Base-by-base conservation (phyloP, 1,140 invertebrate genomes). In the Lucilia sericata region DNA sequence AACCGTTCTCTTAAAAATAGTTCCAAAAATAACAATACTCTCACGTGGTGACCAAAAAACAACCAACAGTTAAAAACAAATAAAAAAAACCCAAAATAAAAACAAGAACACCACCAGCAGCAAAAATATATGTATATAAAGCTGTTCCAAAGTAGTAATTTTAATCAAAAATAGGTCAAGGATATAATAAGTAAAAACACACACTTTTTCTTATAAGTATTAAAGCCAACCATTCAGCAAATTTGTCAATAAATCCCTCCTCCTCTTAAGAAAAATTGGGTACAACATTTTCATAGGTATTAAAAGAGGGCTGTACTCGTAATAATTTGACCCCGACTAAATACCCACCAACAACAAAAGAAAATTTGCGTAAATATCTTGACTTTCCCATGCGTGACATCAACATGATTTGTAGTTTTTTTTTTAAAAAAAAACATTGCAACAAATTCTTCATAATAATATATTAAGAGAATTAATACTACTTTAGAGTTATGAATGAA, bases 101-200 rank as follows among this genome's bases (percentile, higher is more conserved):
- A 42, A 76, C 34, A 76, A 42, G 2, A 8, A 42, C 42, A 42
- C 7, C 42, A 76, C 36, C 36, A 76, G 70, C 5, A 42, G 70
- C n/a, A 80, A 19, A 80, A 49, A 49, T n/a, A n/a, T n/a, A n/a
- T 30, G 25, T 30, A 30, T 30, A 30, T 30, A 30, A 30, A 30
- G 25, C 25, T 30, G 25, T 30, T 21, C 8, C 42, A 21, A 51
- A n/a, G 12, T 80, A 19, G 47, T 21, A 49, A 80, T 21, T 80
- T 51, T 10, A 60, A 21, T 80, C n/a, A 70, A 21, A 78, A 80
- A 21, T 21, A 51, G 76, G 76, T 80, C 76, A 80, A 80, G 76
- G 76, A 80, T 80, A 80, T 51, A 13, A 49, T 21, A 1, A 78
- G 36, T 13, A 7, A 74, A 34, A 78, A 60, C 55, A 12, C 7